A percentile compares a stretch with the other conserved stretches of the same genome.
Evolutionary conservation across 2,797 vertebrate genomes (phyloP).

Genomic region (Pangasius sanitwongsei): DNA sequence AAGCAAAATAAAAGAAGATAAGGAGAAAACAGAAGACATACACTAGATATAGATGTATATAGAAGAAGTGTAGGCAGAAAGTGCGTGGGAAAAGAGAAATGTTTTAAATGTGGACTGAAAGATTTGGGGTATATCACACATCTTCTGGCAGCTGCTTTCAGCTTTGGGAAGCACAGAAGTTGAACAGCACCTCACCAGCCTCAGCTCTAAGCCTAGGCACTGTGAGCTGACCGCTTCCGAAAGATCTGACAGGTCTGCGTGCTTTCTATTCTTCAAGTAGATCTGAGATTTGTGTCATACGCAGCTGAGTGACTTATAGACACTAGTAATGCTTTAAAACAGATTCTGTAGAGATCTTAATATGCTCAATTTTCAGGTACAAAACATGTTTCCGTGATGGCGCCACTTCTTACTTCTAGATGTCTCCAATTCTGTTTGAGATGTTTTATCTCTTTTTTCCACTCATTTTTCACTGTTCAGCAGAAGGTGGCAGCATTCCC

Average conservation of each 20-base stretch:
- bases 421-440: background rate
- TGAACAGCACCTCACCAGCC: background rate
- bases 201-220: background rate
- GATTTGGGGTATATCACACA: background rate
- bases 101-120: background rate
- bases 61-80: too few species aligned
- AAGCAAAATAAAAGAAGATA: too few species aligned
- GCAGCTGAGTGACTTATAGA: background rate
- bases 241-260: background rate
- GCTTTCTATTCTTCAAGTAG: background rate
- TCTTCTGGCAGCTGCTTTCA: background rate
- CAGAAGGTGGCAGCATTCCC: slow-evolving; percentile 71
- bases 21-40: too few species aligned
- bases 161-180: background rate
- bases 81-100: too few species aligned
- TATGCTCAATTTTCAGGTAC: background rate
- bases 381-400: background rate
- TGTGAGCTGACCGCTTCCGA: background rate
- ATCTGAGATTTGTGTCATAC: background rate
- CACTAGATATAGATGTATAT: too few species aligned
- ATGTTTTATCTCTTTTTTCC: background rate
- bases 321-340: background rate
- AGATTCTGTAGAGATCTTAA: background rate
- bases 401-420: background rate
- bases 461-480: slow-evolving; percentile 55